These are phyloP conservation scores for Dufourea novaeangliae DNA, from an alignment of 1,140 invertebrate species.

Conservation along the genomic window DNA sequence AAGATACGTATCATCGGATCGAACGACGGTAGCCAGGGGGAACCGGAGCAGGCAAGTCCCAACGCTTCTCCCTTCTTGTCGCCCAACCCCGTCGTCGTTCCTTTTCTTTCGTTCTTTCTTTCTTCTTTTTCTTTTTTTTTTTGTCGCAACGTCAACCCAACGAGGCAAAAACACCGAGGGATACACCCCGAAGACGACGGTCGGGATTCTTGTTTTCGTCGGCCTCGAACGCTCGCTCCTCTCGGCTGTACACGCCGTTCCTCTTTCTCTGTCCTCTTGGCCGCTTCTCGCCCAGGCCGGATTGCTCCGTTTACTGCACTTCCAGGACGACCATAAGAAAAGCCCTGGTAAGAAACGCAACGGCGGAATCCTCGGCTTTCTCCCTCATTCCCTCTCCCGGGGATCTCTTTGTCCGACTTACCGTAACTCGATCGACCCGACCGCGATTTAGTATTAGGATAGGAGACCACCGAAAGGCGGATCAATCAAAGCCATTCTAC, in stretches of 20 bases:
- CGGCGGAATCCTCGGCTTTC: neutral
- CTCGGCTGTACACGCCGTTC: neutral
- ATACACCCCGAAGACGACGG: conserved; percentile 29
- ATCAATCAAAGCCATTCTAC: conserved; percentile 30
- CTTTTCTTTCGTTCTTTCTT: neutral
- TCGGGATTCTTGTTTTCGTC: conserved; percentile 59
- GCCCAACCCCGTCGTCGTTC: neutral
- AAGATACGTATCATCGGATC: conserved; percentile 63
- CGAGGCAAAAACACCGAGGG: conserved; percentile 53
- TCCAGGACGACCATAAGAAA: conserved; percentile 32
- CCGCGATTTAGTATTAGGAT: conserved; percentile 7
- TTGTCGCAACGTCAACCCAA: conserved; percentile 54
- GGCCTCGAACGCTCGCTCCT: conserved; percentile 36
- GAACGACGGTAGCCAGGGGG: conserved; percentile 62
- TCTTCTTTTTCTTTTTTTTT: conserved; percentile 27
- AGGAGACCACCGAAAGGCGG: neutral
- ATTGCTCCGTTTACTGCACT: conserved; percentile 46
- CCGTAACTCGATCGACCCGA: neutral
- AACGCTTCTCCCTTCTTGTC: conserved; percentile 43
- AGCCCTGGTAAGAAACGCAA: conserved; percentile 16
- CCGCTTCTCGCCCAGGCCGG: neutral
- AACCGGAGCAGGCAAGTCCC: conserved; percentile 58
- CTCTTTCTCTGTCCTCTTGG: neutral
- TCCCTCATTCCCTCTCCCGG: neutral
- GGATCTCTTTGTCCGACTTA: neutral